A percentile compares a stretch with the other conserved stretches of the same genome.
Evolutionary conservation across 2,113 vertebrate genomes (phyloP).

Genomic region (Strigops habroptila): DNA sequence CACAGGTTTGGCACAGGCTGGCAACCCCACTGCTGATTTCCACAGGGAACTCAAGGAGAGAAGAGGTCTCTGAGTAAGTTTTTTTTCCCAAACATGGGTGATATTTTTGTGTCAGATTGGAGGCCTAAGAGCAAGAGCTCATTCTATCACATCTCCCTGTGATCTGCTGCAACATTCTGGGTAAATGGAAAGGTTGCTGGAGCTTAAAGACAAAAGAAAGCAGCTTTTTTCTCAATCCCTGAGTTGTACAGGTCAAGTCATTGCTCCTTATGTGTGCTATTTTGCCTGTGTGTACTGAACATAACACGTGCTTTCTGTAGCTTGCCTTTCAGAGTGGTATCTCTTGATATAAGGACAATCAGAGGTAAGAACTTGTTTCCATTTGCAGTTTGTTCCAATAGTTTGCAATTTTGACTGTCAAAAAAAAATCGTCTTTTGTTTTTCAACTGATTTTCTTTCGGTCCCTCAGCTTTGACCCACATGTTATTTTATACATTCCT

Average conservation of each 20-base stretch:
- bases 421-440: fast-evolving
- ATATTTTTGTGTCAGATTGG: background rate
- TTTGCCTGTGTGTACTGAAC: background rate
- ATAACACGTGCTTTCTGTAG: background rate
- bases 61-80: fast-evolving
- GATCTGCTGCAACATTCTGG: background rate
- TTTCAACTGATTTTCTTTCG: background rate
- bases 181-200: background rate
- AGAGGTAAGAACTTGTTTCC: background rate
- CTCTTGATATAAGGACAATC: background rate
- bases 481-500: background rate
- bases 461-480: background rate
- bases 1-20: background rate
- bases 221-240: background rate
- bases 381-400: background rate
- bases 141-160: background rate
- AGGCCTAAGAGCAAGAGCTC: background rate
- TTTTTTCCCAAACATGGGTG: background rate
- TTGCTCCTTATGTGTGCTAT: fast-evolving
- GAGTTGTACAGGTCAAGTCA: background rate
- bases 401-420: background rate
- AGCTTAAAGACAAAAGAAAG: background rate
- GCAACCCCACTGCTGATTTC: background rate
- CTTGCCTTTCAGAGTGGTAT: background rate
- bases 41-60: background rate